Conservation (phyloP, 2,888 invertebrate species). For the Lasioglossum malachurum region DNA sequence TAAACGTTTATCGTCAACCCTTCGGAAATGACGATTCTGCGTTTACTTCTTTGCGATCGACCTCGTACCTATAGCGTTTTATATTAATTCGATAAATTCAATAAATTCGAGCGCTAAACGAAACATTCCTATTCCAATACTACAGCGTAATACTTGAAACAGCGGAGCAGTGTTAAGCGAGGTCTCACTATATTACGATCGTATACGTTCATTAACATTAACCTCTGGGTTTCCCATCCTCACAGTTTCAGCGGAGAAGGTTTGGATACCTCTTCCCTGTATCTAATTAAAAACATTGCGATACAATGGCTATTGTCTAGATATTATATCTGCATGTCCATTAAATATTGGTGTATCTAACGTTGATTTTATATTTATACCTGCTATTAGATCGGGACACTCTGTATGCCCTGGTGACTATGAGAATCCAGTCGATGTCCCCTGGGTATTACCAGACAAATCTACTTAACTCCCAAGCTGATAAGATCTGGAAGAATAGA, state of each 20-base stretch:
- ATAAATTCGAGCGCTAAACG: too few species aligned
- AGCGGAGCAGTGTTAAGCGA: too few species aligned
- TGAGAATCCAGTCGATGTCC: neutral
- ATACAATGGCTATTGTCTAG: neutral
- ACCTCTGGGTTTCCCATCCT: neutral
- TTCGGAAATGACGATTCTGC: neutral
- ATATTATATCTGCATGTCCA: neutral
- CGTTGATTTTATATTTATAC: neutral
- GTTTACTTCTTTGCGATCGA: neutral
- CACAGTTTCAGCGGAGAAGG: neutral
- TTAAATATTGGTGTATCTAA: neutral
- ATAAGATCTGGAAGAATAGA: conserved; percentile 12
- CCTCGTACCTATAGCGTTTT: neutral
- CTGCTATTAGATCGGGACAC: neutral
- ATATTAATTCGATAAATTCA: too few species aligned
- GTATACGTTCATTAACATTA: too few species aligned
- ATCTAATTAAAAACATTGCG: neutral
- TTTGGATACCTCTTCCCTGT: neutral
- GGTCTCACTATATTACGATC: too few species aligned
- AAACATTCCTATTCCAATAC: too few species aligned
- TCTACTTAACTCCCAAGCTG: neutral
- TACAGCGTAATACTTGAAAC: too few species aligned
- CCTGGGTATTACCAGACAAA: neutral
- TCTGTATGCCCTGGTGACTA: neutral
- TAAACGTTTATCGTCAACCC: neutral